Conservation (phyloP, 2,888 invertebrate genomes). For the Mesoligia furuncula region DNA sequence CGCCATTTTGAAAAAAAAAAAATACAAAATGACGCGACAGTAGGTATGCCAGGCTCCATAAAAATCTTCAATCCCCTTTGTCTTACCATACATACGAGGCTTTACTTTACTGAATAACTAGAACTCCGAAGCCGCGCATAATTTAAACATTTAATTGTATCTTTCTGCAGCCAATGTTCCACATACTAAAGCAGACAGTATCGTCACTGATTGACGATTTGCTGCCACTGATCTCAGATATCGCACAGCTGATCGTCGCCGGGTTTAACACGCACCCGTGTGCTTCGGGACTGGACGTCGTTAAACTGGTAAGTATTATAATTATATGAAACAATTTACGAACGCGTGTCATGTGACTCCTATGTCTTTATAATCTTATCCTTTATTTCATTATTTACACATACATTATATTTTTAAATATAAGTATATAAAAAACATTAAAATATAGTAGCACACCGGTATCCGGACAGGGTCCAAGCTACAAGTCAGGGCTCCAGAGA, state of each 20-base stretch:
- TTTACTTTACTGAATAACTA: neutral
- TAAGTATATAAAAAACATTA: too few relatives aligned
- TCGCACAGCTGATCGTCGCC: slow-evolving; percentile 92
- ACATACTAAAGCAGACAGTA: slow-evolving; percentile 93
- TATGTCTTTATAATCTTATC: neutral
- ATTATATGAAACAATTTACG: too few relatives aligned
- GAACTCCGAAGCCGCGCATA: too few relatives aligned
- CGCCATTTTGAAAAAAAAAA: neutral
- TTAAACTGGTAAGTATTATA: slow-evolving; percentile 91
- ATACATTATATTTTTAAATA: too few relatives aligned
- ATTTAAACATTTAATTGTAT: neutral
- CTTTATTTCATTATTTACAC: too few relatives aligned
- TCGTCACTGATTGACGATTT: slow-evolving; percentile 93
- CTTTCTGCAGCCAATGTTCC: slow-evolving; percentile 92
- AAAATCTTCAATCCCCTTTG: neutral
- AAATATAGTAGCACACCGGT: too few relatives aligned
- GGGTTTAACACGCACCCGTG: slow-evolving; percentile 93
- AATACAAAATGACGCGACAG: too few relatives aligned
- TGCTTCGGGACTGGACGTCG: slow-evolving; percentile 93
- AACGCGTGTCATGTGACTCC: neutral
- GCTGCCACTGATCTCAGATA: slow-evolving; percentile 92
- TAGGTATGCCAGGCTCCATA: too few relatives aligned
- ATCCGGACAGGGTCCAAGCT: too few relatives aligned
- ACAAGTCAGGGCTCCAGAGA: too few relatives aligned
- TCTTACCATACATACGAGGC: neutral